Base-by-base conservation (phyloP, 2,797 vertebrate species). In the Xiphorhynchus erythropygius region DNA sequence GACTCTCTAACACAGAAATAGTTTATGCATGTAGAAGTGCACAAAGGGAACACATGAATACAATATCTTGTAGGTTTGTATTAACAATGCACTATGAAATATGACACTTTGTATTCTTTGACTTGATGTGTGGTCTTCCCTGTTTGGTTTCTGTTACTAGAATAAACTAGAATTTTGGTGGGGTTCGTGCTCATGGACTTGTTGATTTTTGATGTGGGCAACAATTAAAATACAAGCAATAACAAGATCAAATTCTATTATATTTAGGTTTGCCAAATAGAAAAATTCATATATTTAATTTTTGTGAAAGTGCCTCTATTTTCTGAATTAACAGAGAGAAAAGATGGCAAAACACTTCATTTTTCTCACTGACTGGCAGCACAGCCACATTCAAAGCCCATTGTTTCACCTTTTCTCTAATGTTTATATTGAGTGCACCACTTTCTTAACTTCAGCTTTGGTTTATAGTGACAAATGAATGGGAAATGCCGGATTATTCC, bases 401-500 rank as follows among this genome's bases (percentile, higher is more conserved):
- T 56, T 10, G 70, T 83, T 90, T 39, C 14, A 79, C 69, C 21
- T 86, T 81, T 87, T 39, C 44, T 24, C 18, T 49, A 13, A 35
- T 21, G 17, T 83, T 76, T 52, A 19, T 46, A 25, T 60, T 60
- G n/a, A 60, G 24, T 22, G 17, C 24, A 42, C 8, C 1, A 4
- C n/a, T 71, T 24, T 41, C 70, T 85, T 67, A 89, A 78, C 63
- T 59, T 79, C 55, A 57, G 4, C 57, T 94, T 87, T 96, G 60
- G 15, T 89, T 97, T 96, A 50, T 60, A 99, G 98, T 83, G 35
- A 92, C 94, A 89, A 97, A 98, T 21, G 97, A 98, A 78, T 99
- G 99, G 99, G 98, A 97, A 2, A 94, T 97, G 95, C 80, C 99
- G 93, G 97, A 96, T 84, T 98, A 97, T 95, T 87, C 97, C 59